phyloP scores from a whole-genome alignment of 92 coral and sea anemone genomes.

The Diadumene lineata region DNA sequence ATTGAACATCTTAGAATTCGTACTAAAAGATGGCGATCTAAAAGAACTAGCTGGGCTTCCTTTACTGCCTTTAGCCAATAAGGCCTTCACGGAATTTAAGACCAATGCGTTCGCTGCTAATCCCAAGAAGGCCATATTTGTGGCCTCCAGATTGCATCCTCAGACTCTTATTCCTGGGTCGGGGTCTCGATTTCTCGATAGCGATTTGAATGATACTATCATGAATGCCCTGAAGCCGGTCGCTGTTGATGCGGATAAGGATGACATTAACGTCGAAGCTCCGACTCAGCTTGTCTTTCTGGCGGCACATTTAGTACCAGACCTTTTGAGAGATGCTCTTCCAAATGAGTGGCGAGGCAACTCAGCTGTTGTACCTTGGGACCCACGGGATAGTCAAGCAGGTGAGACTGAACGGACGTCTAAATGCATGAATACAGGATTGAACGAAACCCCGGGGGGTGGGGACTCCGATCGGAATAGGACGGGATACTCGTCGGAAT shows the following conservation, averaged over 20 bases:
- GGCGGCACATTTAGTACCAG: slow-evolving; percentile 68
- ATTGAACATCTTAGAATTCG: slow-evolving; percentile 64
- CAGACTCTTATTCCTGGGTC: slow-evolving; percentile 70
- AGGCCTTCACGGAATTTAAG: slow-evolving; percentile 62
- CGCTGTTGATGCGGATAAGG: slow-evolving; percentile 53
- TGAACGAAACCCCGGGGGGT: too few species aligned
- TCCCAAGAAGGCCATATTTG: slow-evolving; percentile 58
- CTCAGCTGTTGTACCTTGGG: slow-evolving; percentile 77
- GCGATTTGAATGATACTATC: slow-evolving; percentile 46
- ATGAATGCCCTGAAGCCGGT: slow-evolving; percentile 53
- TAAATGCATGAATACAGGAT: too few species aligned
- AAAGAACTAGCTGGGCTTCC: slow-evolving; percentile 76
- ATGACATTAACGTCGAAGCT: slow-evolving; percentile 22
- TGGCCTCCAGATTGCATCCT: slow-evolving; percentile 65
- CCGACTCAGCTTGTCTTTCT: slow-evolving; percentile 77
- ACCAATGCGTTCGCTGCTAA: slow-evolving; percentile 44
- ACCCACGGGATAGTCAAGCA: slow-evolving; percentile 47
- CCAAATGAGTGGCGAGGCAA: slow-evolving; percentile 73
- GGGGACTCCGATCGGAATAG: too few species aligned
- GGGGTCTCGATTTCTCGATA: slow-evolving; percentile 70
- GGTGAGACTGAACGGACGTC: too few species aligned
- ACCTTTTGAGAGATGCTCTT: slow-evolving; percentile 63
- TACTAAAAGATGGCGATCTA: slow-evolving; percentile 69
- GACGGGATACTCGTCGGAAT: too few species aligned
- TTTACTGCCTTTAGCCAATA: slow-evolving; percentile 82